These are phyloP conservation scores for Tetraneura akinire DNA, from an alignment of 1,140 invertebrate species.

Conservation along the genomic window DNA sequence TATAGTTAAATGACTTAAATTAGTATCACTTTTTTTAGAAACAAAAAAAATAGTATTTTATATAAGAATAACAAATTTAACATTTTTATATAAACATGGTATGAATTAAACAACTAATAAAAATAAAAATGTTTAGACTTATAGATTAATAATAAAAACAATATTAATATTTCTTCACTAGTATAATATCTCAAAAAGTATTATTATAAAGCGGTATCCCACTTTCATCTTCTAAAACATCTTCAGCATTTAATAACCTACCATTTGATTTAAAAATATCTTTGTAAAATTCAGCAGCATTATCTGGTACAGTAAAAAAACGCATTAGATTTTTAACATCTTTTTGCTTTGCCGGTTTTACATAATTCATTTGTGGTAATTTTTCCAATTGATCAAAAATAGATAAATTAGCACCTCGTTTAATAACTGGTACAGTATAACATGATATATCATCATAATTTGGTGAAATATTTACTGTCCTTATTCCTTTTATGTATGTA, in stretches of 20 bases:
- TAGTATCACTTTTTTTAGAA: too few relatives aligned
- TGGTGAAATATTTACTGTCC: background rate
- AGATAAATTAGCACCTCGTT: background rate
- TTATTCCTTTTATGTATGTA: background rate
- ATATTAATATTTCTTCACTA: too few relatives aligned
- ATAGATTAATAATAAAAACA: background rate
- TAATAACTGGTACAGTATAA: background rate
- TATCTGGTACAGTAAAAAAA: background rate
- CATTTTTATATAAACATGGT: too few relatives aligned
- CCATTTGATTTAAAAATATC: conserved; percentile 1
- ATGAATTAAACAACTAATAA: background rate
- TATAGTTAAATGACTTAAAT: background rate
- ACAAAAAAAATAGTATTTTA: background rate
- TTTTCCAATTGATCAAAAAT: background rate
- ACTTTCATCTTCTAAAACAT: conserved; percentile 1
- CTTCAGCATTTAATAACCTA: background rate
- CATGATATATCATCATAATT: background rate
- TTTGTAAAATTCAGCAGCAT: background rate
- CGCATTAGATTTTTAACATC: background rate
- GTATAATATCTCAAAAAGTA: background rate
- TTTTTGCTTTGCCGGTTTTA: background rate
- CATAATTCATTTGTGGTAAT: background rate
- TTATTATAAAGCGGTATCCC: background rate
- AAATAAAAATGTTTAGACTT: background rate
- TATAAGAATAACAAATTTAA: background rate